Base-by-base conservation (phyloP, 2,797 vertebrate genomes). In the Ctenopoma multispine region DNA sequence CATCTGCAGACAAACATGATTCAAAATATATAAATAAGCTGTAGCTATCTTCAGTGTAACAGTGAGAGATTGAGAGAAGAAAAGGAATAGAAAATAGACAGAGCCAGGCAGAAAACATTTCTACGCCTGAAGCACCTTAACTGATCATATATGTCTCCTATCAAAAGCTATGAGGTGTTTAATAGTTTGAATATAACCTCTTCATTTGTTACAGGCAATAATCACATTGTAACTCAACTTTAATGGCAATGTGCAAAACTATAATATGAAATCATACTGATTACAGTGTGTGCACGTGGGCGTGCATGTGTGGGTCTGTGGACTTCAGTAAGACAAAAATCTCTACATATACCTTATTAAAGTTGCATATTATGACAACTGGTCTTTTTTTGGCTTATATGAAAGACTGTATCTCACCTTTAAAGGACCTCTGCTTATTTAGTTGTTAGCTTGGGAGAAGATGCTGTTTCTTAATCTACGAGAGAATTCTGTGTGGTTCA, bases 141-240 rank as follows among this genome's bases (percentile, higher is more conserved):
- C 90, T 85, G 85, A 86, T 90, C 87, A 86, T 92, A 89, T 91
- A 91, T 94, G 91, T 93, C 90, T 88, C 86, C 87, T 86, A 94
- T 93, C 91, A 95, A 93, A 93, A 87, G 73, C 87, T 93, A 94
- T 92, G 87, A 89, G 87, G 76, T 93, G 92, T 94, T 94, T 93
- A 92, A 94, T 87, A 91, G 90, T 88, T 90, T 82, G 90, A 90
- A 85, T 93, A 92, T 93, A 93, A 92, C 81, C 85, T 92, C 85
- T 92, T 92, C 91, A 93, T 94, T 94, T 94, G 94, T 94, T 90
- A 93, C 92, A 93, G 92, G 68, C 90, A 88, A 92, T 94, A 91
- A 95, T 93, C 91, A 89, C 89, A 89, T 85, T 92, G 90, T 94
- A 91, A 92, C 90, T 87, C 75, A 61, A 83, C 79, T 89, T 92